Evolutionary conservation across 2,797 vertebrate species (phyloP), one percentile per base, ranked within the genome.

Genomic region (Galagoides demidoff): DNA sequence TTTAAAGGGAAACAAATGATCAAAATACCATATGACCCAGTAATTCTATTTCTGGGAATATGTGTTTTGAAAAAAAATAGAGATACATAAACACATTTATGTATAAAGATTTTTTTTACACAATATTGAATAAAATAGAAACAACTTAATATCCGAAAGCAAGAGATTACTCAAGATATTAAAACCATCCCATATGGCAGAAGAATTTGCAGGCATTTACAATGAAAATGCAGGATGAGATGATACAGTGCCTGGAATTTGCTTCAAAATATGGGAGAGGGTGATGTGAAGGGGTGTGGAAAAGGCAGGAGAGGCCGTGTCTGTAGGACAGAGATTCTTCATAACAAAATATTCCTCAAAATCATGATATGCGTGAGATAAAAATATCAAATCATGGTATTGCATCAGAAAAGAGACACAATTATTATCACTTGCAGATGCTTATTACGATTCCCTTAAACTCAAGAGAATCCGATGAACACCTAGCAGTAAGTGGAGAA

Each of bases 1-100:
- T 93, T 95, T 91, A 87, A 94, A 85, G 57, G 71, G n/a, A 96
- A 96, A 93, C 79, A 96, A 85, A 74, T 71, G 91, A 94, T 95
- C 89, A 93, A 97, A 94, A 92, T 94, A 94, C 79, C 91, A 87
- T 57, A 96, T 89, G 96, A 96, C 82, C 81, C 16, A 77, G 87
- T 68, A 96, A 95, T 92, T 96, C 85, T 17, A 84, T 29, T 89
- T 88, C 64, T 94, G 89, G 68, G 61, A 82, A 71, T 91, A 81
- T 63, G 85, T 93, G 96, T 96, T 90, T 95, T 85, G 86, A 82
- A 82, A 49, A 77, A 81, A 88, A 43, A 55, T 73, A 66, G 79
- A 94, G 66, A 55, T 11, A 74, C 27, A 76, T 14, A 89, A 85
- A 93, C 55, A 74, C 25, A 86, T 79, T 83, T 88, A 77, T 37